Base-by-base conservation (phyloP, 2,888 invertebrate species). In the Panopea generosa region DNA sequence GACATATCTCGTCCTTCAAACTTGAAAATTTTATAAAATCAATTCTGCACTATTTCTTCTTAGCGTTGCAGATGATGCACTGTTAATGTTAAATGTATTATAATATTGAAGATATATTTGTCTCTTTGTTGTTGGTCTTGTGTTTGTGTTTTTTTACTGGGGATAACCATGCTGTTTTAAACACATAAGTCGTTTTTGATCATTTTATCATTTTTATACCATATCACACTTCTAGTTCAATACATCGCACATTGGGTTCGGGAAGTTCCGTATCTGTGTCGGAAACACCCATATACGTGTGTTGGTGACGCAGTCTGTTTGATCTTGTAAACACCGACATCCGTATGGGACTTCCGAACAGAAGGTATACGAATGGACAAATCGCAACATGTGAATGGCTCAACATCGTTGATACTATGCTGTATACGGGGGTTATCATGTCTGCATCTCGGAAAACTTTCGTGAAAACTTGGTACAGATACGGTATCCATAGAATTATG, bases 301-400 rank as follows among this genome's bases (percentile, higher is more conserved):
- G 66, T 38, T 57, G 45, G 4, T 66, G 29, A 18, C 69, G 65
- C 59, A 71, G 70, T 11, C 53, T 49, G 11, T 57, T 43, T 14
- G 67, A 29, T 27, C 76, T 27, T 24, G 29, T 20, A 52, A 69
- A 77, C 38, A 81, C 50, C 4, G 77, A 81, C 16, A 63, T 26
- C 16, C 74, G 55, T n/a, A 81, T 33, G 14, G 81, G 77, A 61
- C 74, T 81, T 45, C 77, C 77, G 18, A 77, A 57, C n/a, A 81
- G 49, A 24, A 90, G 81, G 61, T 88, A 89, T 6, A 86, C 82
- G 22, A 88, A 55, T 0, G 91, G 91, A 67, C 88, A 85, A 2
- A 89, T 50, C 2, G 86, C 89, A 40, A 90, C 87, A 63, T 90
- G 88, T 2, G 79, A 78, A 72, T 89, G 88, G 14, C 86, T 87